Percentiles rank a stretch among this genome's conserved stretches.
Conservation (phyloP, 2,888 invertebrate species). For the Orthosia incerta region DNA sequence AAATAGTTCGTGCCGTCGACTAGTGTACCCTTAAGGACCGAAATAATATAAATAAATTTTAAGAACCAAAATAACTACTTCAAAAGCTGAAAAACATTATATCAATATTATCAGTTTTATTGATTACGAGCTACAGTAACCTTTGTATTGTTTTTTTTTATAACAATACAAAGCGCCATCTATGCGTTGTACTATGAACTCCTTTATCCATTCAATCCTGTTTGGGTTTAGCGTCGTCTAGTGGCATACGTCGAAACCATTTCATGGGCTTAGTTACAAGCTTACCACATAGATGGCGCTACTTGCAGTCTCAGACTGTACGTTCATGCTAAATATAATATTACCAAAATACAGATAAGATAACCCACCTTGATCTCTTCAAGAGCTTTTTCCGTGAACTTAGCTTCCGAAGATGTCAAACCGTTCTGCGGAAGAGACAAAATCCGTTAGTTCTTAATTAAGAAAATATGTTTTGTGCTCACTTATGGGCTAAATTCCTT, state of each 20-base stretch:
- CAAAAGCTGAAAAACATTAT: not conserved
- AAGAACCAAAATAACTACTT: not conserved
- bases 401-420: constrained; percentile 82
- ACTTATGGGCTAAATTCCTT: constrained; percentile 55
- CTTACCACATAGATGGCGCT: constrained; percentile 72
- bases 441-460: constrained; percentile 24
- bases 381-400: constrained; percentile 84
- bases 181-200: constrained; percentile 17
- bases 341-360: constrained; percentile 13
- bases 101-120: not conserved
- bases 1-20: too few species aligned
- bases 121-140: not conserved
- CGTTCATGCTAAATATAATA: not conserved
- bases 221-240: constrained; percentile 29
- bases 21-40: not conserved
- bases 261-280: not conserved
- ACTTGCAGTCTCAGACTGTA: not conserved
- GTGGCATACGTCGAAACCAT: not conserved
- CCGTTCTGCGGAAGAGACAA: constrained; percentile 80
- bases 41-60: too few species aligned
- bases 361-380: constrained; percentile 86
- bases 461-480: constrained; percentile 32
- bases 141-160: not conserved
- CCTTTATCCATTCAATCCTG: accelerated
- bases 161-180: constrained; percentile 48